A percentile compares a stretch with the other conserved stretches of the same genome.
phyloP scores from a whole-genome alignment of 35 echinoderm and acorn worm genomes.

The Hemicentrotus pulcherrimus region DNA sequence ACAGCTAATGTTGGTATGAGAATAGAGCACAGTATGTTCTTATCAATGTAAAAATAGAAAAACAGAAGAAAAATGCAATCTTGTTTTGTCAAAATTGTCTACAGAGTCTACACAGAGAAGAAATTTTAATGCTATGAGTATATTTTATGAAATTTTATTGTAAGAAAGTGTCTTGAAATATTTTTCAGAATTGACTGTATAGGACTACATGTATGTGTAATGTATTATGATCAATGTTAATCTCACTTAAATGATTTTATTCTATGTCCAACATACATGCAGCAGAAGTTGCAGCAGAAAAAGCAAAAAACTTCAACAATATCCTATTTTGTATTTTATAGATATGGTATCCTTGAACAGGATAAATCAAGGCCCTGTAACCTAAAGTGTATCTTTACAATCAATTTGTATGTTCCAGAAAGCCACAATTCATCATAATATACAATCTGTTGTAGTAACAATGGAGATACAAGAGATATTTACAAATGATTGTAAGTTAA shows the following conservation, averaged over 20 bases:
- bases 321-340: too few relatives aligned
- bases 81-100: conserved; percentile 19
- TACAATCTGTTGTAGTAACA: too few relatives aligned
- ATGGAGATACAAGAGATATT: too few relatives aligned
- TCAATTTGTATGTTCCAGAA: too few relatives aligned
- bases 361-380: too few relatives aligned
- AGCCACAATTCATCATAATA: too few relatives aligned
- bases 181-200: neutral
- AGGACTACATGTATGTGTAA: neutral
- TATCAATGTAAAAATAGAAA: neutral
- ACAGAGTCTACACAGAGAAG: conserved; percentile 5
- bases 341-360: too few relatives aligned
- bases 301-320: too few relatives aligned
- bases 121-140: conserved; percentile 20
- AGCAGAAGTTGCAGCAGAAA: too few relatives aligned
- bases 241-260: neutral
- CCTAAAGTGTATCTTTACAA: too few relatives aligned
- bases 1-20: neutral
- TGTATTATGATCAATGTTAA: neutral
- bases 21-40: neutral
- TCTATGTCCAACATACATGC: neutral
- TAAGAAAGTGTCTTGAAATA: conserved; percentile 35
- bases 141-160: conserved; percentile 40
- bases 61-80: neutral
- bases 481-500: too few relatives aligned